Evolutionary conservation across 2,888 invertebrate genomes (phyloP), one percentile per base, ranked within the genome.

Genomic region (Carabus problematicus): DNA sequence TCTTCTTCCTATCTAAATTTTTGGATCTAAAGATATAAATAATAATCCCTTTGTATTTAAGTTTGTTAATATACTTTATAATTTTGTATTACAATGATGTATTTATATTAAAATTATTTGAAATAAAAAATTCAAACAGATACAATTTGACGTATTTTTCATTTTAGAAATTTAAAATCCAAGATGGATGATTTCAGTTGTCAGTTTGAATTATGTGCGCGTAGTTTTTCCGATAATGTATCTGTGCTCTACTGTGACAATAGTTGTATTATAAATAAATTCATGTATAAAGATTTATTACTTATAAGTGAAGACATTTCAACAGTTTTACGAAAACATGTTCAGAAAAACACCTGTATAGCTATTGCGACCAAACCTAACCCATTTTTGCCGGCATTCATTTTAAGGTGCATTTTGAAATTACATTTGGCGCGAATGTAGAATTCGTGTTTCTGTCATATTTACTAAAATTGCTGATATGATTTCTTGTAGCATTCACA

Each of bases 281-380:
- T 71, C 16, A 70, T 42, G 19, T 72, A 72, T 55, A 69, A 43
- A 45, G 70, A 71, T 58, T 52, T 72, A 43, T 11, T 43, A 43
- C 47, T 18, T 14, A 54, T 63, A 52, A 62, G 61, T 12, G 41
- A 70, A 52, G 58, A 64, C 43, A 55, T 61, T 59, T 59, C 69
- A 56, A 70, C 70, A 70, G 40, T 72, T 19, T 71, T 45, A 29
- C 58, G 47, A 3, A 67, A 55, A 18, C 41, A 56, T 69, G 68
- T 7, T 11, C 18, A 11, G n/a, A 40, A 18, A 66, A 70, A 64
- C 45, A 14, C 47, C 8, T 78, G 74, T 58, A 81, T 87, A 74
- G 86, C 85, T 47, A 75, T 87, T 55, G 76, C 84, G 59, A 83
- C 86, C 64, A 80, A 82, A 54, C 84, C 85, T 74, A 85, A 85